These are phyloP conservation scores for Conops quadrifasciatus DNA, from an alignment of 2,888 invertebrate species.

Conservation along the genomic window DNA sequence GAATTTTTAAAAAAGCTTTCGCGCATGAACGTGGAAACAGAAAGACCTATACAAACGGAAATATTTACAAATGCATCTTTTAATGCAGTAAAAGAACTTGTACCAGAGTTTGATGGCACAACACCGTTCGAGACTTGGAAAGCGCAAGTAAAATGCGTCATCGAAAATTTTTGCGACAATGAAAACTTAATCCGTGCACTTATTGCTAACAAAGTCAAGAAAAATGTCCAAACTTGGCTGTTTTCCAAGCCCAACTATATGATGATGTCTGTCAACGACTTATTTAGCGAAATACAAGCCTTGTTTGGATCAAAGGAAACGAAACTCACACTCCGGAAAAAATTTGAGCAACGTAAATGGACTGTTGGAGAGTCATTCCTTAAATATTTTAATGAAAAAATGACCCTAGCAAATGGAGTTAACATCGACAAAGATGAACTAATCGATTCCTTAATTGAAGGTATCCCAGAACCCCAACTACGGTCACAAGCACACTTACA, in stretches of 20 bases:
- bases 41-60: background rate
- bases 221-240: conserved; percentile 8
- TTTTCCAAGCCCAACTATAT: conserved; percentile 37
- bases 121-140: background rate
- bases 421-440: background rate
- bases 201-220: background rate
- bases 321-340: background rate
- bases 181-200: conserved; percentile 4
- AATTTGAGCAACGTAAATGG: background rate
- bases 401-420: background rate
- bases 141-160: background rate
- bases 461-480: conserved; percentile 24
- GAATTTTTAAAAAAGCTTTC: too few relatives aligned
- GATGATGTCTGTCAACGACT: conserved; percentile 24
- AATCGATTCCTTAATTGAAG: background rate
- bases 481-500: conserved; percentile 31
- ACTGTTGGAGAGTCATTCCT: background rate
- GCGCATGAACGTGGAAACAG: too few relatives aligned
- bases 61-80: background rate
- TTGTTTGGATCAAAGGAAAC: conserved; percentile 22
- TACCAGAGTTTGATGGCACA: background rate
- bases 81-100: background rate
- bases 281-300: conserved; percentile 28
- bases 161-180: background rate
- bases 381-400: background rate